Base-by-base conservation (phyloP, 2,113 vertebrate species). In the Ictidomys tridecemlineatus region DNA sequence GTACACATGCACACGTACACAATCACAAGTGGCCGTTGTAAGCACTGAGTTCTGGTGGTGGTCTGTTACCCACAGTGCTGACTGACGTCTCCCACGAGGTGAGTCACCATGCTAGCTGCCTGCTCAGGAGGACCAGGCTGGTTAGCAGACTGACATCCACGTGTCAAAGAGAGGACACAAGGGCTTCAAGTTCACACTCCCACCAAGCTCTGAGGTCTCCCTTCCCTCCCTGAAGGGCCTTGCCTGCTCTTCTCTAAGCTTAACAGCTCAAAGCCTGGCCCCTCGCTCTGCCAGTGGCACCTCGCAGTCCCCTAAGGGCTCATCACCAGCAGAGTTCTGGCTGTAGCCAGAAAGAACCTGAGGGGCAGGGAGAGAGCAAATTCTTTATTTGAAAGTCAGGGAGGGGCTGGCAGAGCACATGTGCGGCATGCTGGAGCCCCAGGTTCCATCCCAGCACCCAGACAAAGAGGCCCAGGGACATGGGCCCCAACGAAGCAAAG, bases 151-250 rank as follows among this genome's bases (percentile, higher is more conserved):
- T 13, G 10, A 18, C 58, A 8, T 34, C 26, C 20, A 0, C 0
- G 3, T 28, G 56, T 45, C 72, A 5, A 42, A 28, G 30, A 83
- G 61, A 89, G 67, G 58, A 42, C 37, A 5, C 0, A 0, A 5
- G 77, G 39, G 8, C n/a, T 82, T 32, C 1, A 34, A 37, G 56
- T 5, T 61, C 53, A n/a, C 53, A 74, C 56, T 56, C 34, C 42
- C 63, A 20, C 0, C 1, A 34, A 70, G 56, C 26, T 0, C 8
- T 1, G 20, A 11, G 26, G 8, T 2, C 39, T 17, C 42, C 45
- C 39, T 26, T 51, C 63, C 34, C 4, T 30, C 69, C 53, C 22
- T 0, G 8, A 42, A 32, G 0, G 18, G 69, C 56, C 63, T 18
- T 13, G 30, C 24, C 48, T 45, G n/a, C 79, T 67, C 48, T 22